Conservation (phyloP, 2,888 invertebrate species). For the Rhamphomyia laevipes region DNA sequence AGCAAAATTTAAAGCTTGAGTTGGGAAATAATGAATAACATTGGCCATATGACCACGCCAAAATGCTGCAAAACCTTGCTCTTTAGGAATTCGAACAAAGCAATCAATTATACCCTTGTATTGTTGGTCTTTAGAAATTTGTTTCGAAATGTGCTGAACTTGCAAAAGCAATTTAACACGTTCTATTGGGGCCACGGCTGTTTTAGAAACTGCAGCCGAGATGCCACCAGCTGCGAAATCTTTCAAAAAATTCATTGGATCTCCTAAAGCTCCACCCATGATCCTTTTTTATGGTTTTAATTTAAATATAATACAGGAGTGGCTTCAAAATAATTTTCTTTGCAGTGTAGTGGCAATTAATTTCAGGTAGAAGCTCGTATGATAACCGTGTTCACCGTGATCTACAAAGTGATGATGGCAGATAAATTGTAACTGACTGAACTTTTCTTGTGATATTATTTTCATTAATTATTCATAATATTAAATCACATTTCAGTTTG, state of each 20-base stretch:
- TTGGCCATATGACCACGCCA: constrained; percentile 95
- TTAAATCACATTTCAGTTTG: too few relatives aligned
- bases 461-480: too few relatives aligned
- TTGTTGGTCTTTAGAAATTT: constrained; percentile 63
- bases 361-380: too few relatives aligned
- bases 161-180: background rate
- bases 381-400: too few relatives aligned
- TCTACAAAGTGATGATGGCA: too few relatives aligned
- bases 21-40: constrained; percentile 88
- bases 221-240: background rate
- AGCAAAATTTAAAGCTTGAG: constrained; percentile 88
- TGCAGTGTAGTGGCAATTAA: too few relatives aligned
- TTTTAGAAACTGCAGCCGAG: background rate
- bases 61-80: constrained; percentile 71
- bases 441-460: too few relatives aligned
- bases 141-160: constrained; percentile 42
- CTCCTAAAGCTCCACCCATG: constrained; percentile 37
- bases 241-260: background rate
- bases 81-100: constrained; percentile 71
- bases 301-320: too few relatives aligned
- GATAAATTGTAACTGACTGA: too few relatives aligned
- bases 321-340: too few relatives aligned
- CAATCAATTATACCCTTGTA: constrained; percentile 89
- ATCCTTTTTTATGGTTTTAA: constrained; percentile 15
- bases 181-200: background rate